Percentiles rank a stretch among this genome's conserved stretches.
phyloP scores from a whole-genome alignment of 2,113 vertebrate genomes.

The Zosterops hypoxanthus region DNA sequence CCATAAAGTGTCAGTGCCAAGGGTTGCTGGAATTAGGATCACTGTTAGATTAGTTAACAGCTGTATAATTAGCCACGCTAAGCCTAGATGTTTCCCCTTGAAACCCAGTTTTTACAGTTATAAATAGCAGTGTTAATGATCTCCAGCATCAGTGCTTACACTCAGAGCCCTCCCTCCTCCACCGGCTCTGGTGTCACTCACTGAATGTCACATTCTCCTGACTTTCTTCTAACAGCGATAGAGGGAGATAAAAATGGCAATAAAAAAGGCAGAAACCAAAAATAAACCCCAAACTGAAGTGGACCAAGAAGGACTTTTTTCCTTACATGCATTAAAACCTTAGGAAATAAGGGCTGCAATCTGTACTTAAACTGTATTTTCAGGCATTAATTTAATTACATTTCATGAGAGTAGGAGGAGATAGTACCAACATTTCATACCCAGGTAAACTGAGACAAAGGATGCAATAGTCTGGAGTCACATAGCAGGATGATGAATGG shows the following conservation, averaged over 20 bases:
- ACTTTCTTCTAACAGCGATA: not conserved
- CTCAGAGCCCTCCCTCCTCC: conserved; percentile 11
- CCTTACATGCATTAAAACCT: not conserved
- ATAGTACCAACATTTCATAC: not conserved
- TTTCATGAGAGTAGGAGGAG: not conserved
- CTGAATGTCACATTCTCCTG: conserved; percentile 44
- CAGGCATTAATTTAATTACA: conserved; percentile 5
- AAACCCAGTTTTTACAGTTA: conserved; percentile 42
- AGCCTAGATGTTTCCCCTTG: conserved; percentile 37
- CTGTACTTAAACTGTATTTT: not conserved
- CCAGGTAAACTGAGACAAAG: conserved; percentile 53
- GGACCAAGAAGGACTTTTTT: not conserved
- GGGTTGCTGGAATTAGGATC: conserved; percentile 40
- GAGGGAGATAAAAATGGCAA: not conserved
- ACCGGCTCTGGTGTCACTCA: conserved; percentile 17
- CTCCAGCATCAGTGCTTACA: conserved; percentile 33
- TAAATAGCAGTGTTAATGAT: conserved; percentile 56
- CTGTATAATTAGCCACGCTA: conserved; percentile 39
- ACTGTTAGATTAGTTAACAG: conserved; percentile 43
- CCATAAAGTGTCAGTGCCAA: not conserved
- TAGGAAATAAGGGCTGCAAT: not conserved
- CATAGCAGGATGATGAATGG: conserved; percentile 33
- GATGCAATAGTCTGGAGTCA: conserved; percentile 2
- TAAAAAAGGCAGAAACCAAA: not conserved
- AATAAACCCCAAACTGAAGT: not conserved